Evolutionary conservation across 1,140 invertebrate species (phyloP).

Genomic region (Cepaea nemoralis): DNA sequence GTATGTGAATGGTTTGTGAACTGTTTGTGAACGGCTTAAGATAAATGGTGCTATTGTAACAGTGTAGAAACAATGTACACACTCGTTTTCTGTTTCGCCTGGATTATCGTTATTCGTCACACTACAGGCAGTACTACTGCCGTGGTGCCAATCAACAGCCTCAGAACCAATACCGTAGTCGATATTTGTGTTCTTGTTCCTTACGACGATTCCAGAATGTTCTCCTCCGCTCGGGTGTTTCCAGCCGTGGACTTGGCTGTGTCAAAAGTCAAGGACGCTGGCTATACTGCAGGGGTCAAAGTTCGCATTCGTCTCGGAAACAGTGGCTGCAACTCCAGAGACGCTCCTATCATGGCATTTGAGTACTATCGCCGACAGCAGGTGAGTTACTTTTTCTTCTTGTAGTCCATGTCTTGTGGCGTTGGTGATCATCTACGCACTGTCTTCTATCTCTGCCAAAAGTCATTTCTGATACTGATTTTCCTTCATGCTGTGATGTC

Average conservation of each 20-base stretch:
- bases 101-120: no score
- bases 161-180: neutral
- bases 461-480: no score
- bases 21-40: no score
- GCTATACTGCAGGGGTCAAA: conserved; percentile 30
- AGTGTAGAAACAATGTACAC: no score
- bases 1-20: no score
- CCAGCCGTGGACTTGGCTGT: conserved; percentile 57
- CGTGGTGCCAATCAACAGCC: neutral
- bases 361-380: conserved; percentile 55
- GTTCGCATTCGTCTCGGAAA: conserved; percentile 61
- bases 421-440: no score
- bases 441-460: no score
- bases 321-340: conserved; percentile 65
- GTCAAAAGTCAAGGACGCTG: conserved; percentile 34
- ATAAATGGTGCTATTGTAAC: no score
- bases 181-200: conserved; percentile 23
- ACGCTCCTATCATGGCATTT: conserved; percentile 66
- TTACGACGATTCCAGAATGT: conserved; percentile 39
- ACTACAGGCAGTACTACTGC: no score
- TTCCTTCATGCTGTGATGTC: no score
- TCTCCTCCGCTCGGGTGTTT: conserved; percentile 46
- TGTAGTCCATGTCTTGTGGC: no score
- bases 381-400: conserved; percentile 20
- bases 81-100: no score